Conservation (phyloP, 2,113 vertebrate species). For the Hepsetus odoe region DNA sequence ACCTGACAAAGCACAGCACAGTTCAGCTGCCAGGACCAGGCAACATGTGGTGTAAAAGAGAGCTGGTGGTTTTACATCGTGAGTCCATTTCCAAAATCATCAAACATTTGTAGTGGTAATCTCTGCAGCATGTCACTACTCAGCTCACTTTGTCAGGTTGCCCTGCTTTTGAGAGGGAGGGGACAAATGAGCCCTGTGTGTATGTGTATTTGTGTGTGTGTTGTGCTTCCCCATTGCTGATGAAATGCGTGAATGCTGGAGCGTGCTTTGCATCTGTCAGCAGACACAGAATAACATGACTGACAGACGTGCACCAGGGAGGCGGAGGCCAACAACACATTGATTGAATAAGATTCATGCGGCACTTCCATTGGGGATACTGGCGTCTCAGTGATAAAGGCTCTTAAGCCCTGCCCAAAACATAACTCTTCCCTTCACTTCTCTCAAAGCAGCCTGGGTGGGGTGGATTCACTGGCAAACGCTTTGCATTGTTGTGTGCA, state of each 20-base stretch:
- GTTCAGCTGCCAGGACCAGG: too few species aligned
- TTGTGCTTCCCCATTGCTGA: not conserved
- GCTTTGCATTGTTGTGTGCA: not conserved
- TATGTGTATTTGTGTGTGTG: constrained; percentile 10
- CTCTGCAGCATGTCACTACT: not conserved
- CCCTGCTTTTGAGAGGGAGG: not conserved
- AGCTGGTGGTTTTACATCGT: not conserved
- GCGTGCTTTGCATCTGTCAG: constrained; percentile 24
- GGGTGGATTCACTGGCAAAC: not conserved
- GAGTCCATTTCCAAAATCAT: not conserved
- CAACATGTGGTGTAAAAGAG: not conserved
- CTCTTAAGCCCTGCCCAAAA: constrained; percentile 32
- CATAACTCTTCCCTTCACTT: constrained; percentile 5
- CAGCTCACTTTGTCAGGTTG: not conserved
- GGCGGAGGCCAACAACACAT: not conserved
- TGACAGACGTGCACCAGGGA: constrained; percentile 26
- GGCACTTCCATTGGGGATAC: constrained; percentile 12
- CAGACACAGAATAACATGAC: constrained; percentile 4
- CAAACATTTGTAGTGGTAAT: not conserved
- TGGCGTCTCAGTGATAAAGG: constrained; percentile 26
- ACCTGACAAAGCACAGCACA: too few species aligned
- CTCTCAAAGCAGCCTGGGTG: not conserved
- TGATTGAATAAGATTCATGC: constrained; percentile 38
- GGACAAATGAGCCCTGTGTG: not conserved
- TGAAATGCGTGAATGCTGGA: constrained; percentile 1